phyloP scores from a whole-genome alignment of 2,113 vertebrate genomes.

The Amphiprion ocellaris region DNA sequence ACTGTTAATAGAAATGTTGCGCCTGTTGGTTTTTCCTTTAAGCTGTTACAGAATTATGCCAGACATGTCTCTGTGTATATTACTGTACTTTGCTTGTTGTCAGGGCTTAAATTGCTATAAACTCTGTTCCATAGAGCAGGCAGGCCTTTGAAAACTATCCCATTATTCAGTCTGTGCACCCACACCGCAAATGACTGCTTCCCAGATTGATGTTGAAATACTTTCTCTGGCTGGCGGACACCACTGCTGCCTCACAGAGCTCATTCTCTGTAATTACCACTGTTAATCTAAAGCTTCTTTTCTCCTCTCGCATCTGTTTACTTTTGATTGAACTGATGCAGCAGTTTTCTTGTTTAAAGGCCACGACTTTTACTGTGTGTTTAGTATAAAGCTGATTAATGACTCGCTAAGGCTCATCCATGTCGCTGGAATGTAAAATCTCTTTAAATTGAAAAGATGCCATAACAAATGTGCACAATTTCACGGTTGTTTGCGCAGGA shows the following conservation, averaged over 20 bases:
- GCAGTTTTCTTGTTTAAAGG: background rate
- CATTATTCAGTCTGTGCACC: conserved; percentile 26
- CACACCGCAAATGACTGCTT: conserved; percentile 5
- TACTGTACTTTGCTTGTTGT: background rate
- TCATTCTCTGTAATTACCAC: conserved; percentile 29
- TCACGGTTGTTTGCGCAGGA: background rate
- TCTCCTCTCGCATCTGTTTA: background rate
- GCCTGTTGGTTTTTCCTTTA: background rate
- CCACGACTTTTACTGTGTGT: background rate
- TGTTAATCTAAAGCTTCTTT: conserved; percentile 41
- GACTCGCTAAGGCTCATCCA: too few species aligned
- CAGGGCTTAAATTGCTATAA: conserved; percentile 3
- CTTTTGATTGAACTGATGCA: conserved; percentile 5
- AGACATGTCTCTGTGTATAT: background rate
- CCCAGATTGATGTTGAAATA: background rate
- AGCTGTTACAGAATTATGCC: conserved; percentile 8
- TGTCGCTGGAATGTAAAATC: too few species aligned
- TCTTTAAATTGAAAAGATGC: background rate
- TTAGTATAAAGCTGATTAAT: too few species aligned
- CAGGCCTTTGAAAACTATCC: conserved; percentile 14
- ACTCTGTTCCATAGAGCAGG: background rate
- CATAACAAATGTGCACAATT: background rate
- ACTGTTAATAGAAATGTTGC: background rate
- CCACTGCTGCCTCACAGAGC: conserved; percentile 3
- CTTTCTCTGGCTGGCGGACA: conserved; percentile 10